These are phyloP conservation scores for Caenorhabditis brenneri DNA, from an alignment of 1,140 invertebrate species.

Conservation along the genomic window DNA sequence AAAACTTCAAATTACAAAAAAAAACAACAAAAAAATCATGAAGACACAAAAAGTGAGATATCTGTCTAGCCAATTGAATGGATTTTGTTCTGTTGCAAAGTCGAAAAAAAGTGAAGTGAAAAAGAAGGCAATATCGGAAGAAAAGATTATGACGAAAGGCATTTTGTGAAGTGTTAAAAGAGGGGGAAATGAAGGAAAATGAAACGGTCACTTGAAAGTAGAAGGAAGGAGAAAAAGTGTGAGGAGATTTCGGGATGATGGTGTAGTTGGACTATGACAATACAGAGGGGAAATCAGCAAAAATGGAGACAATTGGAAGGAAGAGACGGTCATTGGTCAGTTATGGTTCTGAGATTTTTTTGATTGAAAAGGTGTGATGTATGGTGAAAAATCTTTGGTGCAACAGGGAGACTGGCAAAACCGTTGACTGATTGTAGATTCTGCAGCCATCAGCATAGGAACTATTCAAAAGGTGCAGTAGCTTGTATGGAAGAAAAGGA, in stretches of 20 bases:
- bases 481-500: no score
- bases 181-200: neutral
- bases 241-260: neutral
- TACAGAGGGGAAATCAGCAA: neutral
- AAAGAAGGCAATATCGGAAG: neutral
- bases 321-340: neutral
- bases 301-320: no score
- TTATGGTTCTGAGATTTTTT: neutral
- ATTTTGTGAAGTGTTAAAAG: neutral
- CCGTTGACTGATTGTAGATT: no score
- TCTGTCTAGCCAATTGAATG: no score
- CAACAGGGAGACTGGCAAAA: no score
- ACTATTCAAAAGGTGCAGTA: no score
- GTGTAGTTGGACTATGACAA: no score
- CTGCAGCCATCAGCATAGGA: no score
- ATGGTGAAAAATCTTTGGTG: no score
- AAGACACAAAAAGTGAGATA: no score
- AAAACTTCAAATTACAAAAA: neutral
- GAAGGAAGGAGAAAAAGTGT: neutral
- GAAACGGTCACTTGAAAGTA: conserved; percentile 28
- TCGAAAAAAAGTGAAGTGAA: no score
- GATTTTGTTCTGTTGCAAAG: no score
- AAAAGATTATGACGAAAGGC: neutral
- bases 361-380: neutral
- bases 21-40: neutral